Evolutionary conservation across 1,140 invertebrate species (phyloP).

Genomic region (Antheraea pernyi): DNA sequence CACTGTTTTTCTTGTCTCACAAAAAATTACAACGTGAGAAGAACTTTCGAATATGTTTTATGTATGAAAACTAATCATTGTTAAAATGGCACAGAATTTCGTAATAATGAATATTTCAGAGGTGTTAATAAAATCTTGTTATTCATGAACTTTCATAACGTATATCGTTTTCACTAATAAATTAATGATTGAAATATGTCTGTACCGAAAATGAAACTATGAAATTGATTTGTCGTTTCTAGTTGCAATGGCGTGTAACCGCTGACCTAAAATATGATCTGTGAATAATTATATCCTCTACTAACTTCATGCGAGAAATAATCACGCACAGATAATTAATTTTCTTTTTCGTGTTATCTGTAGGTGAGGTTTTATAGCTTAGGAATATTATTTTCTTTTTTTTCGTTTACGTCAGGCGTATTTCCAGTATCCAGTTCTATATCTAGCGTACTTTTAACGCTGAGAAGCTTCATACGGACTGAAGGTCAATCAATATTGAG

Average conservation of each 20-base stretch:
- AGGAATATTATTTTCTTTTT: too few species aligned
- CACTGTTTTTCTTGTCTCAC: background rate
- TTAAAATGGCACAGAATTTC: background rate
- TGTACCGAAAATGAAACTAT: background rate
- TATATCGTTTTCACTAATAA: background rate
- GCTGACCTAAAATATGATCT: background rate
- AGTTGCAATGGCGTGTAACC: background rate
- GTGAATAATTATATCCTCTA: background rate
- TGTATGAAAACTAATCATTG: too few species aligned
- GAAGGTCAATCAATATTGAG: too few species aligned
- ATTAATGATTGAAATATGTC: background rate
- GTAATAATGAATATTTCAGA: background rate
- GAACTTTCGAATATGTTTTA: background rate
- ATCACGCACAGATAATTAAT: background rate
- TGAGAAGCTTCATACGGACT: too few species aligned
- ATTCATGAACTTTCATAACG: too few species aligned
- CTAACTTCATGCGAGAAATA: background rate
- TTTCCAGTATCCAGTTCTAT: too few species aligned
- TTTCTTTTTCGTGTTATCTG: background rate
- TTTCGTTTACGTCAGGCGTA: too few species aligned
- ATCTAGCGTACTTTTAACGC: too few species aligned
- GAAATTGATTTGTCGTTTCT: background rate
- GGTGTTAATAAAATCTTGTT: background rate
- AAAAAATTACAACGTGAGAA: background rate
- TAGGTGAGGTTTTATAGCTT: background rate